phyloP scores from a whole-genome alignment of 2,113 vertebrate species.

The Microcebus murinus region DNA sequence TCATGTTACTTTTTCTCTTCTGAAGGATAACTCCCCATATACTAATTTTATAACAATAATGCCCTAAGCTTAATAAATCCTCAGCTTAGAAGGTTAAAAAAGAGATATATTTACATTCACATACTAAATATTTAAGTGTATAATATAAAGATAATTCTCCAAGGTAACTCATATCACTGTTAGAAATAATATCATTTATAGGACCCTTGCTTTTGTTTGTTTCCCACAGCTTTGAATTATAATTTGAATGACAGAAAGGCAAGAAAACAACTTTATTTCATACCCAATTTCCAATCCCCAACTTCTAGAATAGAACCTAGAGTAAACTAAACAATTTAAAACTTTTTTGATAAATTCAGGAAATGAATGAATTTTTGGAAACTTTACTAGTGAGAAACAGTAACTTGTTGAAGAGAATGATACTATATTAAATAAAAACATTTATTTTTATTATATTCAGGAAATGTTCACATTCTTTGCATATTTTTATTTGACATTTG shows the following conservation, averaged over 20 bases:
- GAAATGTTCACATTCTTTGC: not conserved
- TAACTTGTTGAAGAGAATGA: not conserved
- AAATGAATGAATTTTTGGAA: not conserved
- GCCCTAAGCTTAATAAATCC: not conserved
- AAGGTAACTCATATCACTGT: not conserved
- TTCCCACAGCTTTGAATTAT: not conserved
- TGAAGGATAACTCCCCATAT: not conserved
- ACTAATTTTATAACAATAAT: slow-evolving; percentile 14
- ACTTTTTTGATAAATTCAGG: not conserved
- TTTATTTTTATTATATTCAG: not conserved
- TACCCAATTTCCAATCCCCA: not conserved
- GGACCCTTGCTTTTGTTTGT: not conserved
- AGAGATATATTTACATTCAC: not conserved
- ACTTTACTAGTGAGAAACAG: not conserved
- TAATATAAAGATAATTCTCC: not conserved
- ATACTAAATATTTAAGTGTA: slow-evolving; percentile 20
- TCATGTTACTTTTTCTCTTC: not conserved
- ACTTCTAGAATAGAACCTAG: not conserved
- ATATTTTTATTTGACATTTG: not conserved
- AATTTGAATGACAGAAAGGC: not conserved
- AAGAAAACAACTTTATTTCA: not conserved
- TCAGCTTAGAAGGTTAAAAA: not conserved
- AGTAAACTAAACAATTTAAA: not conserved
- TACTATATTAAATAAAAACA: not conserved
- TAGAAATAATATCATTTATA: not conserved